Base-by-base conservation (phyloP, 1,140 invertebrate species). In the Panonychus citri region DNA sequence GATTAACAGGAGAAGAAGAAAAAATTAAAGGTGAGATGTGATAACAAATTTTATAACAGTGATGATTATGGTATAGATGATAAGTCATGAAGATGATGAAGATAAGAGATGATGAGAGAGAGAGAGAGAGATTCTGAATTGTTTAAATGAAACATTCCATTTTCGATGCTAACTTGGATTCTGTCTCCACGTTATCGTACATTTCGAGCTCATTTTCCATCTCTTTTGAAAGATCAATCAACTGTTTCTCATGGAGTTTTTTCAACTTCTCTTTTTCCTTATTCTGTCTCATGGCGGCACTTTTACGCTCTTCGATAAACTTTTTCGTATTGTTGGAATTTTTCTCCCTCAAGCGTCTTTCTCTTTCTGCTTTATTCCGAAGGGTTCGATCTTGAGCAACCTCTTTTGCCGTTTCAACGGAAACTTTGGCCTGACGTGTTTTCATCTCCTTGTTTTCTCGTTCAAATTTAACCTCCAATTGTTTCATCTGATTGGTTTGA, bases 301-400 rank as follows among this genome's bases (percentile, higher is more conserved):
- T 70, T 65, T 86, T 95, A 52, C 89, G 76, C 69, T 99, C 93
- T 64, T 99, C 94, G 74, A 97, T 83, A 66, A 99, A 99, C 64
- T 91, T 88, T 70, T 98, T 98, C 19, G 90, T 93, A 68, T 98
- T 98, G 66, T 96, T 97, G 65, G 96, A 89, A 65, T 96, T 94
- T 64, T 97, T 87, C 70, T 99, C 94, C 58, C 89, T 76, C 40
- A 78, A 67, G 40, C 77, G 66, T 63, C 91, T 76, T 64, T 99
- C 95, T 64, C 91, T 86, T 65, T 98, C 95, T 24, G 88, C 87
- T 65, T 97, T 93, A 48, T 91, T 96, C 69, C 93, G 87, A 26
- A 99, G 74, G 0, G 86, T 91, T 70, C 96, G 96, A 68, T 99
- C 94, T 67, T 83, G 88, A 65, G 81, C 78, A 3, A 96, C 87